Conservation (phyloP, 1,140 invertebrate species). For the Micrasema minimum region DNA sequence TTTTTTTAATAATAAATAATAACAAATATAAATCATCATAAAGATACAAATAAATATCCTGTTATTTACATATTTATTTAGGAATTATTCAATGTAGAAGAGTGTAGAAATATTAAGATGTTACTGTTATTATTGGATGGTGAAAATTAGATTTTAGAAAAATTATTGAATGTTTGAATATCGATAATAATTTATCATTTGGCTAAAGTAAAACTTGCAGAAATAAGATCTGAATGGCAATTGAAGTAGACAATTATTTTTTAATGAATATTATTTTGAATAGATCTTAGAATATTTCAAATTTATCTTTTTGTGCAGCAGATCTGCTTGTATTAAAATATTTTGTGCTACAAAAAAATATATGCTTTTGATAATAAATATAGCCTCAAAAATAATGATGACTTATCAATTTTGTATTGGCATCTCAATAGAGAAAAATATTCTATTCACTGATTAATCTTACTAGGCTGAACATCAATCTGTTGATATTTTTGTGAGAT, state of each 20-base stretch:
- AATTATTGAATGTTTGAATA: neutral
- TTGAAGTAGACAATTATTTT: constrained; percentile 8
- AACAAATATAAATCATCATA: too few species aligned
- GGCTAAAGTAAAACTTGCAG: constrained; percentile 6
- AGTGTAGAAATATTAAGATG: constrained; percentile 11
- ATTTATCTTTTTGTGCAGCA: too few species aligned
- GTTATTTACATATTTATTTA: constrained; percentile 9
- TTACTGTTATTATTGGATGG: constrained; percentile 12
- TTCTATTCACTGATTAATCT: too few species aligned
- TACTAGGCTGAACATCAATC: too few species aligned
- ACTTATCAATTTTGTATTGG: too few species aligned
- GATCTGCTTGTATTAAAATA: too few species aligned
- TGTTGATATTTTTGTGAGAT: too few species aligned
- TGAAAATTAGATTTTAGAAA: constrained; percentile 17
- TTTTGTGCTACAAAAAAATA: too few species aligned
- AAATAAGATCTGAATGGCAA: neutral
- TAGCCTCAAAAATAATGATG: too few species aligned
- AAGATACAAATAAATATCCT: neutral
- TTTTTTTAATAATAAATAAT: too few species aligned
- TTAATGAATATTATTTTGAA: constrained; percentile 12
- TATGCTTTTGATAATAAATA: too few species aligned
- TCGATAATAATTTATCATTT: neutral
- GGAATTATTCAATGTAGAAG: constrained; percentile 6
- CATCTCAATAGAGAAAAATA: too few species aligned
- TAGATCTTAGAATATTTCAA: neutral